These are phyloP conservation scores for Drosophila setosimentum DNA, from an alignment of 2,888 invertebrate genomes.

Conservation along the genomic window DNA sequence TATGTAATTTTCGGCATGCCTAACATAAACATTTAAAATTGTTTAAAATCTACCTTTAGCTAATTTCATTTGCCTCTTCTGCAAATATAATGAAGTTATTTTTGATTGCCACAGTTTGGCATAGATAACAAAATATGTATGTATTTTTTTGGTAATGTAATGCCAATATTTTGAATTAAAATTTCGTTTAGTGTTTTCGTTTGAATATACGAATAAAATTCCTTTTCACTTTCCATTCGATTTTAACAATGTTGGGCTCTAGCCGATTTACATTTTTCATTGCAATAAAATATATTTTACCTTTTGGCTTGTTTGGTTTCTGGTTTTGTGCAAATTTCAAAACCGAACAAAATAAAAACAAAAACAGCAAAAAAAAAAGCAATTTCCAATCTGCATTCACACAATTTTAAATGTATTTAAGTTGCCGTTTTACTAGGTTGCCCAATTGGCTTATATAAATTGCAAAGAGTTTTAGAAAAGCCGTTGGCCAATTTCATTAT, in stretches of 20 bases:
- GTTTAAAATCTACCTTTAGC: neutral
- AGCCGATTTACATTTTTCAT: conserved; percentile 54
- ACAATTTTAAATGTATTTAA: conserved; percentile 51
- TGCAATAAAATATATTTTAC: conserved; percentile 63
- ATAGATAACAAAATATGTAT: neutral
- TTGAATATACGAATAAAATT: conserved; percentile 19
- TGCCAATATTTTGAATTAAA: conserved; percentile 22
- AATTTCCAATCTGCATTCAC: conserved; percentile 54
- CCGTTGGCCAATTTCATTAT: conserved; percentile 66
- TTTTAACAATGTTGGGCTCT: conserved; percentile 29
- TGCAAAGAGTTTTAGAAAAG: conserved; percentile 41
- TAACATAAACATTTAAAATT: neutral
- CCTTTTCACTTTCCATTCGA: conserved; percentile 1
- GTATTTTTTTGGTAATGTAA: conserved; percentile 15
- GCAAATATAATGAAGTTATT: conserved; percentile 13
- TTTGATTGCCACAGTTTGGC: conserved; percentile 1
- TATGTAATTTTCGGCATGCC: too few relatives aligned
- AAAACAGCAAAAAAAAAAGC: conserved; percentile 24
- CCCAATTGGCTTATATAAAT: conserved; percentile 66
- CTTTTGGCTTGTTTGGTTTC: conserved; percentile 43
- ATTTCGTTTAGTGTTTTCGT: conserved; percentile 3
- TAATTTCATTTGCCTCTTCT: neutral
- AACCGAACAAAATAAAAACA: conserved; percentile 11
- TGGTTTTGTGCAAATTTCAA: conserved; percentile 16
- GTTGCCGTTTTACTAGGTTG: conserved; percentile 41